Conservation (phyloP, 2,113 vertebrate species). For the Pontoporia blainvillei region DNA sequence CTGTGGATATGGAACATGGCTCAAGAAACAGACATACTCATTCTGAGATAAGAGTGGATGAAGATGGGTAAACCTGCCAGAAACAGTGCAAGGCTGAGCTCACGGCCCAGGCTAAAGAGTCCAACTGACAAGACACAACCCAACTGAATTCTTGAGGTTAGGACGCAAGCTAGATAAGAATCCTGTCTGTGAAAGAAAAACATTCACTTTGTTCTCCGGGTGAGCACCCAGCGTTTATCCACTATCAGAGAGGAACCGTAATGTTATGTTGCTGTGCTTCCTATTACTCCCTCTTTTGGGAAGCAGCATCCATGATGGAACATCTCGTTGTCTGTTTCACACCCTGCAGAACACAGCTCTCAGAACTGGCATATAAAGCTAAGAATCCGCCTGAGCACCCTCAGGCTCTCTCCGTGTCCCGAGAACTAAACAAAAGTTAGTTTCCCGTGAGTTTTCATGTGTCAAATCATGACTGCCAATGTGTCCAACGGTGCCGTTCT, state of each 20-base stretch:
- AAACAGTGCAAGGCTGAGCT: background rate
- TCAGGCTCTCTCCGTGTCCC: background rate
- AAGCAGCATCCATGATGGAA: rapidly evolving
- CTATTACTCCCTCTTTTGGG: background rate
- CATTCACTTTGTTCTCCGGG: background rate
- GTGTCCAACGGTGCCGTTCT: background rate
- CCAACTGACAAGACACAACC: background rate
- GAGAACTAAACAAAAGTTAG: background rate
- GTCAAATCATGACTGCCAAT: rapidly evolving
- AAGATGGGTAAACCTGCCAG: background rate
- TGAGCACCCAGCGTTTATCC: background rate
- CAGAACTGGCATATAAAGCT: background rate
- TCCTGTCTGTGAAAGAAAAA: background rate
- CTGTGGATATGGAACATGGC: background rate
- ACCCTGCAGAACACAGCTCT: background rate
- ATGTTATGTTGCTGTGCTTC: background rate
- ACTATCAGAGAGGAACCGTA: background rate
- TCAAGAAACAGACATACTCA: background rate
- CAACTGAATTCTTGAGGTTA: background rate
- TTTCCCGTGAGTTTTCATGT: background rate
- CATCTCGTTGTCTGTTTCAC: background rate
- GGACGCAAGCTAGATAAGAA: background rate
- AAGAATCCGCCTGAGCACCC: background rate
- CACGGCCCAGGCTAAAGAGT: too few relatives aligned
- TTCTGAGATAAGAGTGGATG: background rate